Conservation (phyloP, 2,888 invertebrate genomes). For the Pogonocherus hispidulus region DNA sequence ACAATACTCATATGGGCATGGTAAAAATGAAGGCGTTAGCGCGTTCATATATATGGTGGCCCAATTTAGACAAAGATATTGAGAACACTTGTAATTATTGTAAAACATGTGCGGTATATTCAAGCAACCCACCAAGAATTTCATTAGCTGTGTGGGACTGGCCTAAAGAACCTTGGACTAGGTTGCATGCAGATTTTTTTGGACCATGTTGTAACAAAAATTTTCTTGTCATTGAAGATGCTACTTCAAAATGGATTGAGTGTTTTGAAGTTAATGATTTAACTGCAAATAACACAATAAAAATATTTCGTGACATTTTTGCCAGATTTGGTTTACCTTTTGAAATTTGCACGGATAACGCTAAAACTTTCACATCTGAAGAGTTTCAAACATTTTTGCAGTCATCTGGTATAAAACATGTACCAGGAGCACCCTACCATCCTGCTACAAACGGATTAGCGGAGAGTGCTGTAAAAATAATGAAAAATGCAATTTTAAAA, state of each 20-base stretch:
- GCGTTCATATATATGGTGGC: constrained; percentile 29
- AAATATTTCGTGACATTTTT: background rate
- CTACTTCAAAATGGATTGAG: constrained; percentile 2
- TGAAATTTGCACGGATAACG: constrained; percentile 13
- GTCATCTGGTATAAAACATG: constrained; percentile 21
- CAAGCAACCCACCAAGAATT: constrained; percentile 15
- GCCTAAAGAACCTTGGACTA: constrained; percentile 20
- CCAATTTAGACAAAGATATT: constrained; percentile 13
- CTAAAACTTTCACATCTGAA: background rate
- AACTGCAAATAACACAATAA: background rate
- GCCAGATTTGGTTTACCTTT: constrained; percentile 19
- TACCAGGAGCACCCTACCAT: constrained; percentile 22
- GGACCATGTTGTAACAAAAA: background rate
- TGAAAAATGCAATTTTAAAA: constrained; percentile 26
- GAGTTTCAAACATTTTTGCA: constrained; percentile 15
- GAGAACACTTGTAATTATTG: constrained; percentile 10
- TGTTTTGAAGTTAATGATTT: background rate
- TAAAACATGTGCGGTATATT: constrained; percentile 17
- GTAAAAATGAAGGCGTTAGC: constrained; percentile 26
- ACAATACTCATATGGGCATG: constrained; percentile 9
- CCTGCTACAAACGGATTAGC: constrained; percentile 19
- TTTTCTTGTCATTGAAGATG: background rate
- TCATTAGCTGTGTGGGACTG: constrained; percentile 17
- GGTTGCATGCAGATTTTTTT: constrained; percentile 28
- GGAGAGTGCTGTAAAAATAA: constrained; percentile 28